Conservation (phyloP, 2,797 vertebrate genomes). For the Cyprinella venusta region DNA sequence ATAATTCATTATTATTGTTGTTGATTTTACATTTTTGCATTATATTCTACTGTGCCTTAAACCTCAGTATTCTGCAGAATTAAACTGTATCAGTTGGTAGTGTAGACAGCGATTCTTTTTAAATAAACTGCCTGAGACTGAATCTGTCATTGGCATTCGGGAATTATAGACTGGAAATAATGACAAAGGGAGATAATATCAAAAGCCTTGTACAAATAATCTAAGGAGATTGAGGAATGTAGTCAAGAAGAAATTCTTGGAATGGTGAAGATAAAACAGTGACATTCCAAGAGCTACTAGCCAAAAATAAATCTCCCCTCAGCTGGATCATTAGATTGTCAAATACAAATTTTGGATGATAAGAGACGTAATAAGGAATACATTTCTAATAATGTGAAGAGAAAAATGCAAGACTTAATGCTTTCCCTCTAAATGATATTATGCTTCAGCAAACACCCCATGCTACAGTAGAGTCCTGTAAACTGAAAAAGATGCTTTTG, state of each 20-base stretch:
- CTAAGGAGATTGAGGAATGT: constrained; percentile 33
- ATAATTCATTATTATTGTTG: background rate
- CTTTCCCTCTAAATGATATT: background rate
- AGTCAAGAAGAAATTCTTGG: constrained; percentile 24
- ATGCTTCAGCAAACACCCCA: background rate
- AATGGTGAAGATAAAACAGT: constrained; percentile 23
- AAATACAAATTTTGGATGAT: constrained; percentile 19
- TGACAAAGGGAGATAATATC: background rate
- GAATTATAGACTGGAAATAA: constrained; percentile 33
- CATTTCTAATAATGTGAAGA: background rate
- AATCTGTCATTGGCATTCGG: constrained; percentile 24
- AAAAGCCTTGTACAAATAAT: constrained; percentile 43
- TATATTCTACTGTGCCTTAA: background rate
- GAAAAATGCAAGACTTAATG: constrained; percentile 11
- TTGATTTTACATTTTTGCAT: background rate
- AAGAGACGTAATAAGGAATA: background rate
- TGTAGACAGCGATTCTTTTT: background rate
- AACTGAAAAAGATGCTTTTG: background rate
- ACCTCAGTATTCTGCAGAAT: background rate
- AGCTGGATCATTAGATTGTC: constrained; percentile 28
- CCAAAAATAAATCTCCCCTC: constrained; percentile 12
- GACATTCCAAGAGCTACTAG: constrained; percentile 23
- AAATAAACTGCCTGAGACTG: constrained; percentile 4
- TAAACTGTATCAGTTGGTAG: constrained; percentile 11
- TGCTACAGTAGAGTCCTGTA: background rate